Conservation (phyloP, 2,113 vertebrate species). For the Phocoena phocoena region DNA sequence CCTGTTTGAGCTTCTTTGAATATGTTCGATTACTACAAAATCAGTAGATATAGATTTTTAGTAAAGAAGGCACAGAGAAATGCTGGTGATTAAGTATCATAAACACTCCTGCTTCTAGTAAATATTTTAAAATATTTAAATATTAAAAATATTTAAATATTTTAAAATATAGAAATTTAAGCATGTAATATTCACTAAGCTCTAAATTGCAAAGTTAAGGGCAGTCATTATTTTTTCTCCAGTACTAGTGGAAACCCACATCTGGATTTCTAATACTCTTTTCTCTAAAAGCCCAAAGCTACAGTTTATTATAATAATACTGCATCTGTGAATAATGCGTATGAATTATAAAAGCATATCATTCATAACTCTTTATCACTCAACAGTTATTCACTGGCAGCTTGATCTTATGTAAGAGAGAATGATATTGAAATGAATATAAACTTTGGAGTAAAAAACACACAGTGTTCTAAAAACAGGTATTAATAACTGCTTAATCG, state of each 20-base stretch:
- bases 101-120: background rate
- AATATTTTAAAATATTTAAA: background rate
- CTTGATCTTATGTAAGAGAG: background rate
- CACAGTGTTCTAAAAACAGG: background rate
- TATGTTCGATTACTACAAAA: background rate
- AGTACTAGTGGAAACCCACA: constrained; percentile 49
- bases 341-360: background rate
- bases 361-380: constrained; percentile 2
- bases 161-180: constrained; percentile 37
- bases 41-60: background rate
- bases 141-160: background rate
- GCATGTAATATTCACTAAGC: constrained; percentile 29
- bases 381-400: background rate
- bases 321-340: constrained; percentile 32
- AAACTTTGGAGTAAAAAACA: background rate
- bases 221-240: background rate
- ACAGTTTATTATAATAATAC: constrained; percentile 26
- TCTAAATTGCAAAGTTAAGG: constrained; percentile 39
- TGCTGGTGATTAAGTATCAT: background rate
- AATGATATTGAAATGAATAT: background rate
- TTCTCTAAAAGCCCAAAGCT: background rate
- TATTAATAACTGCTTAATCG: background rate
- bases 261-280: constrained; percentile 45
- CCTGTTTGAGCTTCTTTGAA: background rate
- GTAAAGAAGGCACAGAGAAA: background rate